phyloP scores from a whole-genome alignment of 2,113 vertebrate genomes.

The Eulacestoma nigropectus region DNA sequence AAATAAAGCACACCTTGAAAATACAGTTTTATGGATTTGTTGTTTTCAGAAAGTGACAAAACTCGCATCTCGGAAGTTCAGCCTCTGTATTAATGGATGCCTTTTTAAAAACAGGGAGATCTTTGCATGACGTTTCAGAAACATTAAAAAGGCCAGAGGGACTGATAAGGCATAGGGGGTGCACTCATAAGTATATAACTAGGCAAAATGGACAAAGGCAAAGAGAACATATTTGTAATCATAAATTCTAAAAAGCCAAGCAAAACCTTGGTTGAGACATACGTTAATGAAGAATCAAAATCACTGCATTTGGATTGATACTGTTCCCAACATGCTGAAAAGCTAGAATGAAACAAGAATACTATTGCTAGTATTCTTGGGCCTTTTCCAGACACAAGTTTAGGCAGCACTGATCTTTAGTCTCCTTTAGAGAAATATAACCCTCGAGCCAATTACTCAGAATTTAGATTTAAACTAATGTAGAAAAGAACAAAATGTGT shows the following conservation, averaged over 20 bases:
- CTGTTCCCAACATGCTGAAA: not conserved
- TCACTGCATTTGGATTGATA: not conserved
- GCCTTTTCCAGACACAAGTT: not conserved
- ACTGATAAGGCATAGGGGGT: not conserved
- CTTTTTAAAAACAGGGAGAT: not conserved
- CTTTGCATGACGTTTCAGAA: not conserved
- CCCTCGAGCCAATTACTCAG: not conserved
- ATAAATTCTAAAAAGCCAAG: not conserved
- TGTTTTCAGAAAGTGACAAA: not conserved
- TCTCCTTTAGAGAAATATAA: not conserved
- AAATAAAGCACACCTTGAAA: not conserved
- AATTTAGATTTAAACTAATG: not conserved
- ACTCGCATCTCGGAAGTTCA: not conserved
- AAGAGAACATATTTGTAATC: not conserved
- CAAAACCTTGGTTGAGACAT: not conserved
- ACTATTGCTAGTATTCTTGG: not conserved
- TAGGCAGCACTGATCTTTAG: not conserved
- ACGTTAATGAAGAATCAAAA: not conserved
- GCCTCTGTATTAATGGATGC: not conserved
- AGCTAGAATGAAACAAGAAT: not conserved
- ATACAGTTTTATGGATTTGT: not conserved
- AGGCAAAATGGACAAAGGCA: not conserved
- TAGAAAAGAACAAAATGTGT: not conserved
- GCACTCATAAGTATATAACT: not conserved
- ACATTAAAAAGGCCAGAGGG: not conserved